These are phyloP conservation scores for Cirrhinus mrigala DNA, from an alignment of 2,797 vertebrate genomes.

Conservation along the genomic window DNA sequence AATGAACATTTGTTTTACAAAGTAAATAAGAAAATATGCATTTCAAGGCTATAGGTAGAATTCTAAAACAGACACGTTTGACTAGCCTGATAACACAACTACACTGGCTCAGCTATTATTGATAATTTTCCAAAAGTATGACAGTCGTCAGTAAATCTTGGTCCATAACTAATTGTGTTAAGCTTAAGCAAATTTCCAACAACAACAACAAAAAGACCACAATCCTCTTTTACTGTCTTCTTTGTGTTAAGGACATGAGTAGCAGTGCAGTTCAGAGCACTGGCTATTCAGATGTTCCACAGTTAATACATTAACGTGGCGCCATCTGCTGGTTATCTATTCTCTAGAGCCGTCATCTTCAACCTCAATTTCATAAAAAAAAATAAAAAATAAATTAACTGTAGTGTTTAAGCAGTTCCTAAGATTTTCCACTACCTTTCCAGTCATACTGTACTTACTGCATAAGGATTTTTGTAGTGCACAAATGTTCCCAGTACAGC, in stretches of 20 bases:
- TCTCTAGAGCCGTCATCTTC: neutral
- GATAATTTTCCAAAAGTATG: neutral
- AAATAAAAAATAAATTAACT: no score
- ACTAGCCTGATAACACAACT: neutral
- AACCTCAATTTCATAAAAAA: neutral
- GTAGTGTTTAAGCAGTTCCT: neutral
- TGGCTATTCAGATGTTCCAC: neutral
- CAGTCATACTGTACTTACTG: neutral
- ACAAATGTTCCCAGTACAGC: neutral
- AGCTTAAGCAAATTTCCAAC: neutral
- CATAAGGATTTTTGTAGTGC: neutral
- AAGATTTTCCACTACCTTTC: neutral
- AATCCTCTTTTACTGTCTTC: neutral
- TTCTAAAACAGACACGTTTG: neutral
- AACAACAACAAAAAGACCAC: neutral
- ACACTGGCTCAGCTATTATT: neutral
- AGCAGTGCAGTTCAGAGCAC: neutral
- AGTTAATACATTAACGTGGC: slow-evolving; percentile 13
- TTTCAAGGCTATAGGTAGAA: neutral
- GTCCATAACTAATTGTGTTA: neutral
- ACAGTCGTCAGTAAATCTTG: neutral
- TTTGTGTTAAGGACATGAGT: neutral
- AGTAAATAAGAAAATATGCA: neutral
- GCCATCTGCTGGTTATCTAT: slow-evolving; percentile 52
- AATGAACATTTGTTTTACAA: neutral